Percentiles rank a stretch among this genome's conserved stretches.
These are phyloP conservation scores for Campoplex capitator DNA, from an alignment of 2,888 invertebrate genomes.

Conservation along the genomic window DNA sequence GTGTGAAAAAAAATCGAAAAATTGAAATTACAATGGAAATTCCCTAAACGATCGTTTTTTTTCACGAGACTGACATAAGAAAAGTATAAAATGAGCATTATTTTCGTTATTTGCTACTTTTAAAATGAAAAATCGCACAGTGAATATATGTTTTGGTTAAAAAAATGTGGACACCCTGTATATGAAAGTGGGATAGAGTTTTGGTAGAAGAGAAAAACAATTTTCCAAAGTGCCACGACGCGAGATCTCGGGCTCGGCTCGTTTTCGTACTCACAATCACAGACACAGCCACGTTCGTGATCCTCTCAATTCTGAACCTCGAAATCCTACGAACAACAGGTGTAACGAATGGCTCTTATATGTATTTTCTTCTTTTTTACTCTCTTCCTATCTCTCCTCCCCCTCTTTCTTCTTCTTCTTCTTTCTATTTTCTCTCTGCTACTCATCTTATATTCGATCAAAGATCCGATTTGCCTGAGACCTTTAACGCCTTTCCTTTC, in stretches of 20 bases:
- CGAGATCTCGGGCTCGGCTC: slow-evolving; percentile 29
- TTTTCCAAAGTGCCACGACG: slow-evolving; percentile 64
- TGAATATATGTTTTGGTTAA: neutral
- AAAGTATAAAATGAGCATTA: neutral
- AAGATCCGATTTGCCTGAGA: slow-evolving; percentile 65
- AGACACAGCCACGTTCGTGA: neutral
- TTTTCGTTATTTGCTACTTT: neutral
- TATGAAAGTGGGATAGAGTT: neutral
- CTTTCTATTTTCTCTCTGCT: slow-evolving; percentile 5
- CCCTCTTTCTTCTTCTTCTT: neutral
- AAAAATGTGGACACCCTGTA: slow-evolving; percentile 9
- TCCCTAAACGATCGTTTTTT: neutral
- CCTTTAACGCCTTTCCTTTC: slow-evolving; percentile 34
- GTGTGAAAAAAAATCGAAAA: neutral
- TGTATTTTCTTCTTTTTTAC: slow-evolving; percentile 14
- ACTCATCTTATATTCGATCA: slow-evolving; percentile 48
- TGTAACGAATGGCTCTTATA: slow-evolving; percentile 67
- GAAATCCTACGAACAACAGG: slow-evolving; percentile 67
- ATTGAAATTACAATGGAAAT: neutral
- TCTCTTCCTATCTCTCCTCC: neutral
- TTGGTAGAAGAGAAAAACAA: slow-evolving; percentile 54
- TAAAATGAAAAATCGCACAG: neutral
- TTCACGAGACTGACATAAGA: neutral
- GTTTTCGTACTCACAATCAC: slow-evolving; percentile 38
- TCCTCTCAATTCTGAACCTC: slow-evolving; percentile 15